A percentile compares a stretch with the other conserved stretches of the same genome.
These are phyloP conservation scores for Malurus leucopterus DNA, from an alignment of 2,797 vertebrate genomes.

Conservation along the genomic window DNA sequence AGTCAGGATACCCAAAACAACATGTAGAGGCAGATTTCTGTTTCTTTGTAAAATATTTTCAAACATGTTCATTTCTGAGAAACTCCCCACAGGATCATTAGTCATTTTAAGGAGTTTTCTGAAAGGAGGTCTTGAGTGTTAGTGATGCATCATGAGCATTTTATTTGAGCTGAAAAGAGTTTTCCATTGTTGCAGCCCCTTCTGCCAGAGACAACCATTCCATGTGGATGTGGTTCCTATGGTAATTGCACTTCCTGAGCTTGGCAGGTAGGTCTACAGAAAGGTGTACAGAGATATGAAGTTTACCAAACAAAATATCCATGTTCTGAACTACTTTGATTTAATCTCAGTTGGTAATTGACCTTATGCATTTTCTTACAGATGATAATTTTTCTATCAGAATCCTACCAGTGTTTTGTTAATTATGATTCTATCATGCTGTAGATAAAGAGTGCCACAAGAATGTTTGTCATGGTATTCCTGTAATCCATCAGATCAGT, in stretches of 20 bases:
- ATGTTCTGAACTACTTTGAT: background rate
- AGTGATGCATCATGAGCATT: background rate
- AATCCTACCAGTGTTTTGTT: background rate
- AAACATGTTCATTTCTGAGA: background rate
- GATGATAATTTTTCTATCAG: background rate
- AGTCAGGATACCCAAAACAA: background rate
- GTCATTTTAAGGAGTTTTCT: background rate
- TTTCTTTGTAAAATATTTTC: background rate
- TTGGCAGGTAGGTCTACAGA: background rate
- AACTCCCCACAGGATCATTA: background rate
- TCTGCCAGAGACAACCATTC: background rate
- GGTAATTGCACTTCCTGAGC: background rate
- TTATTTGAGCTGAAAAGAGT: background rate
- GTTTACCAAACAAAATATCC: background rate
- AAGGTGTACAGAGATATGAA: background rate
- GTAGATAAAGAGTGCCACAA: background rate
- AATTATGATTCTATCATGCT: background rate
- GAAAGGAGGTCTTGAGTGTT: background rate
- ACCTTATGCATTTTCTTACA: background rate
- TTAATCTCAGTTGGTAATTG: background rate
- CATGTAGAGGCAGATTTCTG: background rate
- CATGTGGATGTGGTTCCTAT: background rate
- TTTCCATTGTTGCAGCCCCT: background rate
- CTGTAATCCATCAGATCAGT: background rate
- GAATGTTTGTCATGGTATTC: background rate